A percentile compares a stretch with the other conserved stretches of the same genome.
phyloP scores from a whole-genome alignment of 2,113 vertebrate species.

The Odocoileus hemionus region DNA sequence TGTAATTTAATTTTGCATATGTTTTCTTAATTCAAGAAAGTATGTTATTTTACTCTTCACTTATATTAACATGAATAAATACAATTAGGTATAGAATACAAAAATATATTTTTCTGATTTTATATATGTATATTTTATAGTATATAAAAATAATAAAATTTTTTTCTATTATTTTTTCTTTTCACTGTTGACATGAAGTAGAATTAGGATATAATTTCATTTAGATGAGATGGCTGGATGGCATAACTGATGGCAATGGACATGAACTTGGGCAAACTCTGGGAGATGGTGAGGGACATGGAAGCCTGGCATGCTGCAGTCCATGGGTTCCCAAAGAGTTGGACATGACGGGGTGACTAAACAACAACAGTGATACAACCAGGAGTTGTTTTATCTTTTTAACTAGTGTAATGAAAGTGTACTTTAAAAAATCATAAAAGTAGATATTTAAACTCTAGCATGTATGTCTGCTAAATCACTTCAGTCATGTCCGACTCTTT shows the following conservation, averaged over 20 bases:
- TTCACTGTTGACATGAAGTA: background rate
- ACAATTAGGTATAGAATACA: background rate
- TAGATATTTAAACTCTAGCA: background rate
- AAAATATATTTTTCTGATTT: background rate
- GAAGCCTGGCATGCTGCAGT: background rate
- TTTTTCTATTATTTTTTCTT: background rate
- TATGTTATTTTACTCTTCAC: background rate
- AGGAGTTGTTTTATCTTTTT: background rate
- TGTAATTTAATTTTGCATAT: background rate
- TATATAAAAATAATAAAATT: background rate
- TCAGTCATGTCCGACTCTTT: background rate
- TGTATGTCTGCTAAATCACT: background rate
- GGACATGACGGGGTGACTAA: background rate
- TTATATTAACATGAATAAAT: background rate
- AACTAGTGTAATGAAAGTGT: background rate
- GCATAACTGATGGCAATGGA: background rate
- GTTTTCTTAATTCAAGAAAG: background rate
- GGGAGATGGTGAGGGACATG: background rate
- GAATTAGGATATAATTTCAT: background rate
- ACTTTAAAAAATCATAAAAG: background rate
- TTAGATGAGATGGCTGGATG: background rate
- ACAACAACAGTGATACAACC: background rate
- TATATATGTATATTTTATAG: background rate
- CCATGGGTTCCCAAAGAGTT: background rate
- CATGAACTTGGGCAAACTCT: background rate